Evolutionary conservation across 1,140 invertebrate species (phyloP).

Genomic region (Drosophila asahinai): DNA sequence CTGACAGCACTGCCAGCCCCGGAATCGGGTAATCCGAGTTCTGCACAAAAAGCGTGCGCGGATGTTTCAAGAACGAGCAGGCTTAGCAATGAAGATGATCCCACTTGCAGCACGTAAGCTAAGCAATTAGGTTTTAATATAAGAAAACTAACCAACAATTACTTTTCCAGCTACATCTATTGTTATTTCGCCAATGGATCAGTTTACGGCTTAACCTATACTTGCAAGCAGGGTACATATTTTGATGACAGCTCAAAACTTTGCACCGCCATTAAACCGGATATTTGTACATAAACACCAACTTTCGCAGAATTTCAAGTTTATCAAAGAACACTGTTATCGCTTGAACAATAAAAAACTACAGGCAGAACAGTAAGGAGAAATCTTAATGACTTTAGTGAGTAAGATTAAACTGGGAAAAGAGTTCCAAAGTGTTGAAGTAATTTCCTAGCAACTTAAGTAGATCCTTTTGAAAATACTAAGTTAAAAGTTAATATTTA

Average conservation of each 20-base stretch:
- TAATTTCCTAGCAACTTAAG: background rate
- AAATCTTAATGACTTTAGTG: background rate
- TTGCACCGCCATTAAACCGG: background rate
- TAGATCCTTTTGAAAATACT: background rate
- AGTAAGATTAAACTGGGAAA: background rate
- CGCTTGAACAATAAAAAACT: conserved; percentile 1
- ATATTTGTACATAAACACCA: background rate
- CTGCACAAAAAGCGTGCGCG: background rate
- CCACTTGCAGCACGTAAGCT: background rate
- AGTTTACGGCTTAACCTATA: background rate
- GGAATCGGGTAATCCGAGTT: background rate
- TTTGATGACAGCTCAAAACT: background rate
- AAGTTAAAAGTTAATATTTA: no score
- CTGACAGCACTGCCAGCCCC: background rate
- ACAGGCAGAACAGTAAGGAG: background rate
- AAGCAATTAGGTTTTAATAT: no score
- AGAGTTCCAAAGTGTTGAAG: background rate
- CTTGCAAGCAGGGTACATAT: background rate
- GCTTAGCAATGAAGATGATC: background rate
- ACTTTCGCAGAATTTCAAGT: conserved; percentile 9
- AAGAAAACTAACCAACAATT: no score
- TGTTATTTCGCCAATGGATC: no score
- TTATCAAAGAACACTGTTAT: conserved; percentile 1
- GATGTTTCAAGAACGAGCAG: background rate
- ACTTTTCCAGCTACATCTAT: no score